phyloP scores from a whole-genome alignment of 37 sponge, comb jelly and placozoan genomes.

The Theonella swinhoei region DNA sequence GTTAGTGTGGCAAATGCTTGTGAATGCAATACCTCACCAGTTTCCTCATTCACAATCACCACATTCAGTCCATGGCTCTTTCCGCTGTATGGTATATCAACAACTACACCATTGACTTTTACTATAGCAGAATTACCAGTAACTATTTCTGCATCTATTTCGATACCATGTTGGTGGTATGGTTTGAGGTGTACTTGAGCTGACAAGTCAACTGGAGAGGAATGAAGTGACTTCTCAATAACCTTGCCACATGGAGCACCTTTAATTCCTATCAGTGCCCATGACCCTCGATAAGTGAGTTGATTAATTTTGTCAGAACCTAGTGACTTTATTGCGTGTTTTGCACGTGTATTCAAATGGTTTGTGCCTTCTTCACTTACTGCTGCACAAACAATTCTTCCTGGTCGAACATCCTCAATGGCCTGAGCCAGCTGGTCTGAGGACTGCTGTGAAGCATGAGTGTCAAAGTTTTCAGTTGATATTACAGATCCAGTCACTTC shows the following conservation, averaged over 20 bases:
- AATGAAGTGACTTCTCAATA: background rate
- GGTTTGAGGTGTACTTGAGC: background rate
- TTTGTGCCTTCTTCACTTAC: background rate
- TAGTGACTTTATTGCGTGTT: background rate
- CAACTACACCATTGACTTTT: background rate
- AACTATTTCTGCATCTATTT: background rate
- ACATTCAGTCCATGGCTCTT: background rate
- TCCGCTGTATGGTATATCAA: background rate
- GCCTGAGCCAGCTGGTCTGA: background rate
- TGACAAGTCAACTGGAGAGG: background rate
- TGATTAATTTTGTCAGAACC: background rate
- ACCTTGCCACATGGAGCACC: background rate
- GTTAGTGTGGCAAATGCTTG: background rate
- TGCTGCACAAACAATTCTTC: background rate
- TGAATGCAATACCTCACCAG: background rate
- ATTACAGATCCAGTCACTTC: background rate
- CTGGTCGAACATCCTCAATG: background rate
- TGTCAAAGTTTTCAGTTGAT: background rate
- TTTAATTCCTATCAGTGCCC: slow-evolving; percentile 5
- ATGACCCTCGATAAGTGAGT: background rate
- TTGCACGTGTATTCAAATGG: background rate
- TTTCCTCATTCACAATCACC: background rate
- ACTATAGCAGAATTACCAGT: background rate
- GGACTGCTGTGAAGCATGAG: background rate
- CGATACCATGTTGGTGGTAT: background rate